Conservation (phyloP, 92 coral and sea anemone genomes). For the Heteractis magnifica region DNA sequence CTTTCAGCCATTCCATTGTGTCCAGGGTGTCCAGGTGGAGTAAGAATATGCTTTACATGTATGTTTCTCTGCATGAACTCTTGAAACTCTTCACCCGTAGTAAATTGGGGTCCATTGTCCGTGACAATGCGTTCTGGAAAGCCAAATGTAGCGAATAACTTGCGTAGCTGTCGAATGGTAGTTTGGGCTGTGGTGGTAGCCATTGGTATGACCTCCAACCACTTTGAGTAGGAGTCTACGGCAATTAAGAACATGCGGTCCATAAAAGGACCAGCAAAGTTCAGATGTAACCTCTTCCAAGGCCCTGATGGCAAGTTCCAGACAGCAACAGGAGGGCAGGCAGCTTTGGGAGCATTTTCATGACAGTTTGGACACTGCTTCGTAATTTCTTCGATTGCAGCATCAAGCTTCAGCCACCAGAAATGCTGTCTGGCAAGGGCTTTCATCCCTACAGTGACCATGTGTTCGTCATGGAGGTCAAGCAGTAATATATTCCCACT, state of each 20-base stretch:
- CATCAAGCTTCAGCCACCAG: no score
- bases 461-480: slow-evolving; percentile 29
- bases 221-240: slow-evolving; percentile 40
- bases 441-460: no score
- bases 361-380: slow-evolving; percentile 29
- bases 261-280: slow-evolving; percentile 30
- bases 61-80: background rate
- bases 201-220: slow-evolving; percentile 44
- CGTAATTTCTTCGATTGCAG: background rate
- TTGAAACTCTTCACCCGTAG: no score
- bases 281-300: slow-evolving; percentile 44
- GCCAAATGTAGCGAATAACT: slow-evolving; percentile 12
- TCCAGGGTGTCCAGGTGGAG: slow-evolving; percentile 23
- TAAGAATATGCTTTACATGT: slow-evolving; percentile 27
- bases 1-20: no score
- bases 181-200: background rate
- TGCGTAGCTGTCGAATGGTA: background rate
- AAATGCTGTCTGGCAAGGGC: no score
- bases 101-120: no score
- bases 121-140: no score
- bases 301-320: slow-evolving; percentile 44
- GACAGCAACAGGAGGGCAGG: slow-evolving; percentile 7
- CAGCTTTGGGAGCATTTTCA: background rate
- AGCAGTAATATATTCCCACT: background rate
- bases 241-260: slow-evolving; percentile 30